A percentile compares a stretch with the other conserved stretches of the same genome.
Evolutionary conservation across 2,797 vertebrate species (phyloP).

Genomic region (Okamejei kenojei): DNA sequence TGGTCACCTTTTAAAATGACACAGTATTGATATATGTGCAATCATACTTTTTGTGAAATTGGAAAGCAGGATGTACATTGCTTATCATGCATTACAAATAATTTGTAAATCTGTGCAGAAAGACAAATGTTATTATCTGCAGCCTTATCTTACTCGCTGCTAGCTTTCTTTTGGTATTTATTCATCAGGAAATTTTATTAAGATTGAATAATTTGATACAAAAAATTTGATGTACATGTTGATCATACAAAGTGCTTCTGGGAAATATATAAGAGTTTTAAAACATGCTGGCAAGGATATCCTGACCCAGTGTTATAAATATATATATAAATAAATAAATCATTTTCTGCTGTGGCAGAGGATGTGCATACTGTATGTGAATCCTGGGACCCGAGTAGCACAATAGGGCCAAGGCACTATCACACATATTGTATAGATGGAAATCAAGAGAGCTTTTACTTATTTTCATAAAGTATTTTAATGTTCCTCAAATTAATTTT

Average conservation of each 20-base stretch:
- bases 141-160: slow-evolving; percentile 74
- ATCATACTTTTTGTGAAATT: slow-evolving; percentile 60
- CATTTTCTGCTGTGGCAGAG: slow-evolving; percentile 83
- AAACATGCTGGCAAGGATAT: slow-evolving; percentile 65
- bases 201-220: slow-evolving; percentile 97
- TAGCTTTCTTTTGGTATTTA: slow-evolving; percentile 80
- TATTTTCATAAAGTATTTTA: slow-evolving; percentile 99
- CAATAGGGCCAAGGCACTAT: slow-evolving; percentile 83
- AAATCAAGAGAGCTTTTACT: slow-evolving; percentile 98
- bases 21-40: slow-evolving; percentile 76
- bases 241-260: slow-evolving; percentile 69
- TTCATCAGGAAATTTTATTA: slow-evolving; percentile 93
- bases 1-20: slow-evolving; percentile 74
- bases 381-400: slow-evolving; percentile 80
- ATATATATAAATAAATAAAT: slow-evolving; percentile 50
- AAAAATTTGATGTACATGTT: slow-evolving; percentile 82
- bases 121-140: slow-evolving; percentile 74
- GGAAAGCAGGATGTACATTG: slow-evolving; percentile 67
- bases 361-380: slow-evolving; percentile 75
- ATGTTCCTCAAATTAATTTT: slow-evolving; percentile 79
- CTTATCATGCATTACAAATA: slow-evolving; percentile 63
- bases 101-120: slow-evolving; percentile 63
- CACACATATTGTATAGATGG: slow-evolving; percentile 97
- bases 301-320: slow-evolving; percentile 68
- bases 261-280: slow-evolving; percentile 70